Percentiles rank a stretch among this genome's conserved stretches.
Evolutionary conservation across 1,140 invertebrate species (phyloP).

Genomic region (Brachionus sp.): DNA sequence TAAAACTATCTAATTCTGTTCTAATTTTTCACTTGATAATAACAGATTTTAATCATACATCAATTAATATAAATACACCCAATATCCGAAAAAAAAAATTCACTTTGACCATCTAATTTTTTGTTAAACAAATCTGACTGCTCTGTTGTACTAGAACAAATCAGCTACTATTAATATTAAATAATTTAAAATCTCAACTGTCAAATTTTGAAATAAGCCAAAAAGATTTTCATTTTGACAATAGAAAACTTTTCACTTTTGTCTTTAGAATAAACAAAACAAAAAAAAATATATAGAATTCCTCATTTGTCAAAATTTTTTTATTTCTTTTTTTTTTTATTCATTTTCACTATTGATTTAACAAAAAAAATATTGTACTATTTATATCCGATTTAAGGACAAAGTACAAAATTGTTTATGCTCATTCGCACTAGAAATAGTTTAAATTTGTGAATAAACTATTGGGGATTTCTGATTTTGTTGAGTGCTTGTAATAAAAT

Average conservation of each 20-base stretch:
- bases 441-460: background rate
- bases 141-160: background rate
- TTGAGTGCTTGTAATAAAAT: background rate
- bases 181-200: background rate
- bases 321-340: background rate
- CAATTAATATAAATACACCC: background rate
- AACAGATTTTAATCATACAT: background rate
- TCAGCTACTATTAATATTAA: too few species aligned
- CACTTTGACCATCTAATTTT: background rate
- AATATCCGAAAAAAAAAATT: background rate
- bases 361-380: background rate
- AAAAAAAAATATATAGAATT: background rate
- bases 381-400: background rate
- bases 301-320: background rate
- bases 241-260: background rate
- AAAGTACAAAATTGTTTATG: constrained; percentile 2
- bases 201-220: background rate
- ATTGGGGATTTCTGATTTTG: background rate
- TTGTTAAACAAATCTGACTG: background rate
- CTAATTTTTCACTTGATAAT: constrained; percentile 2
- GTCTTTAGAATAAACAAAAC: background rate
- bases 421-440: background rate
- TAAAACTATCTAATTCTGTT: background rate
- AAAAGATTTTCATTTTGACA: background rate
- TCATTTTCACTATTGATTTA: background rate